phyloP scores from a whole-genome alignment of 2,113 vertebrate species.

The Chaetodon trifascialis region DNA sequence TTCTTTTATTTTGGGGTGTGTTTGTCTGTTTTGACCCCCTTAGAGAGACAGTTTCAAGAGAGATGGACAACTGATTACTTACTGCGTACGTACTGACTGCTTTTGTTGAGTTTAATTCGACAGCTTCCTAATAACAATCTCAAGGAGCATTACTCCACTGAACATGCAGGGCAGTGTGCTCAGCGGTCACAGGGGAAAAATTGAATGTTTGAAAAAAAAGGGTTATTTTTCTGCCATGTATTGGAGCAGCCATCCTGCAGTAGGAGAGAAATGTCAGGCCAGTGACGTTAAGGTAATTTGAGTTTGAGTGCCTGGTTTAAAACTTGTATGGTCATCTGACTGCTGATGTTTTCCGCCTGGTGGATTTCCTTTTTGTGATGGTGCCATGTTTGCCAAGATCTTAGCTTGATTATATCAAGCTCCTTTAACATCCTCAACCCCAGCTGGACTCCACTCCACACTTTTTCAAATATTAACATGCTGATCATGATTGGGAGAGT shows the following conservation, averaged over 20 bases:
- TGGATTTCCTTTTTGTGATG: background rate
- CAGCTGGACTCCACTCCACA: background rate
- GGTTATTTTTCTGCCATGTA: too few species aligned
- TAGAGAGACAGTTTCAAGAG: background rate
- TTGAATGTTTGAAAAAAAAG: too few species aligned
- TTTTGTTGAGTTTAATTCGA: background rate
- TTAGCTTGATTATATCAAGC: background rate
- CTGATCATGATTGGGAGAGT: background rate
- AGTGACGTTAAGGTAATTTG: background rate
- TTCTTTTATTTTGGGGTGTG: background rate
- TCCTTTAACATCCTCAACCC: too few species aligned
- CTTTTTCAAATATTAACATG: background rate
- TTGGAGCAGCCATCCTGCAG: too few species aligned
- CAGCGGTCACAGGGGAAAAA: too few species aligned
- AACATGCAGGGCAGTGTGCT: background rate
- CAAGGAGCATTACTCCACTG: background rate
- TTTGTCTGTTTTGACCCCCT: too few species aligned
- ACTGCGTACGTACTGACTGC: too few species aligned
- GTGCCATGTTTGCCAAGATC: background rate
- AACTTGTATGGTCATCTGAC: background rate
- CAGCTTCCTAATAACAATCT: background rate
- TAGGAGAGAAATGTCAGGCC: background rate
- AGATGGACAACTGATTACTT: background rate
- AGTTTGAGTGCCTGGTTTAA: background rate
- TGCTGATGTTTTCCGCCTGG: too few species aligned